A percentile compares a stretch with the other conserved stretches of the same genome.
Conservation (phyloP, 2,797 vertebrate species). For the Cheirogaleus major region DNA sequence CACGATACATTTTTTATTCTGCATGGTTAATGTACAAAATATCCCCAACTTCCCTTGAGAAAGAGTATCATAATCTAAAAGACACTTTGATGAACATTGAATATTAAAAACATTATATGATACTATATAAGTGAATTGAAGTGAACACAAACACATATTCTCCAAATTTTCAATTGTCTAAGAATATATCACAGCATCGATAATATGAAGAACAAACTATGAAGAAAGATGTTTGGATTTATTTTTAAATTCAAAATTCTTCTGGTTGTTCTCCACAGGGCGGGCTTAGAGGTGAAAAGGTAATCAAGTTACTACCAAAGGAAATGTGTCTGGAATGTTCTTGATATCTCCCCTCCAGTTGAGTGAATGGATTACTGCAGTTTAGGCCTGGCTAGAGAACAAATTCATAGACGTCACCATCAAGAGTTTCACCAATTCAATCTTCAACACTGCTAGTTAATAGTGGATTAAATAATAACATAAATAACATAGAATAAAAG, state of each 20-base stretch:
- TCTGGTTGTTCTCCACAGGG: neutral
- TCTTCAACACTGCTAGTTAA: neutral
- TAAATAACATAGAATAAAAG: neutral
- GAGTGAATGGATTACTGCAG: neutral
- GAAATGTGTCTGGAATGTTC: constrained; percentile 50
- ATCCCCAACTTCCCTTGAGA: constrained; percentile 39
- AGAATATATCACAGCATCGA: neutral
- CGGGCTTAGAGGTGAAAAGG: constrained; percentile 67
- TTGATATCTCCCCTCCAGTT: constrained; percentile 5
- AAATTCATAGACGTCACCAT: constrained; percentile 42
- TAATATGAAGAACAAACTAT: neutral
- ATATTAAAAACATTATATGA: constrained; percentile 34
- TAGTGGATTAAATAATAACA: neutral
- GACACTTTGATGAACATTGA: neutral
- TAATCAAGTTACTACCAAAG: constrained; percentile 71
- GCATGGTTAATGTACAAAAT: constrained; percentile 13
- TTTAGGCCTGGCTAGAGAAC: constrained; percentile 43
- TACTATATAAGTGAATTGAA: neutral
- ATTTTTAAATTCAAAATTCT: constrained; percentile 49
- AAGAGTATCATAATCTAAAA: constrained; percentile 37
- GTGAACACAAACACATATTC: neutral
- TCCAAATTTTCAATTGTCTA: constrained; percentile 23
- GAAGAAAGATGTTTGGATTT: constrained; percentile 24
- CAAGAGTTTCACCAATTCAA: neutral
- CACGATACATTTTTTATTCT: constrained; percentile 43